Percentiles rank a stretch among this genome's conserved stretches.
Evolutionary conservation across 2,888 invertebrate genomes (phyloP).

Genomic region (Trissolcus brochymenae): DNA sequence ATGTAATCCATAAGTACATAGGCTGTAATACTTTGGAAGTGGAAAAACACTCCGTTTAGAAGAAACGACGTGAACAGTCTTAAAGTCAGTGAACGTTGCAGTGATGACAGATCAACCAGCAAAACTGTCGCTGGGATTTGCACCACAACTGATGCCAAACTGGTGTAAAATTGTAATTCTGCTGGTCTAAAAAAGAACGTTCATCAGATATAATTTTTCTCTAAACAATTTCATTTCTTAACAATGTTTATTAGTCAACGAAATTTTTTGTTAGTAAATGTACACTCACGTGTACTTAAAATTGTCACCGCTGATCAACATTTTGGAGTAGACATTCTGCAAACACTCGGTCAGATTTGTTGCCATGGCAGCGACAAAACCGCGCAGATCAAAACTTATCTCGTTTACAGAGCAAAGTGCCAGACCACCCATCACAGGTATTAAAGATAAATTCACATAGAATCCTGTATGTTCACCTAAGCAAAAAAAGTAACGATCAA

Average conservation of each 20-base stretch:
- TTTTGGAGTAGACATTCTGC: conserved; percentile 88
- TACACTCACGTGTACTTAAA: conserved; percentile 85
- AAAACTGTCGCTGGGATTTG: conserved; percentile 84
- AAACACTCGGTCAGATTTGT: conserved; percentile 89
- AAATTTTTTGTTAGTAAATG: too few relatives aligned
- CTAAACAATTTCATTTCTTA: background rate
- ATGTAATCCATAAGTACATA: conserved; percentile 89
- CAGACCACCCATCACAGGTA: conserved; percentile 87
- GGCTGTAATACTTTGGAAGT: conserved; percentile 88
- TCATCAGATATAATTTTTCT: background rate
- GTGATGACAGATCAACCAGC: conserved; percentile 80
- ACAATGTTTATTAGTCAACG: too few relatives aligned
- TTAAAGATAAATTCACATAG: conserved; percentile 83
- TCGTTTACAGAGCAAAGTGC: conserved; percentile 87
- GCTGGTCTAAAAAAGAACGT: conserved; percentile 79
- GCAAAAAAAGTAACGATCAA: background rate
- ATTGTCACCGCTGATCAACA: conserved; percentile 85
- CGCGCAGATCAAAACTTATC: conserved; percentile 84
- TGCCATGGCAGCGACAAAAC: conserved; percentile 85
- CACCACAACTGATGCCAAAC: conserved; percentile 83
- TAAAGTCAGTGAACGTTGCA: conserved; percentile 77
- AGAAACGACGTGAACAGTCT: conserved; percentile 80
- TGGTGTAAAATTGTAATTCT: conserved; percentile 87
- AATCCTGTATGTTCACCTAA: conserved; percentile 82
- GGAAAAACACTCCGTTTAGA: conserved; percentile 86